Evolutionary conservation across 2,888 invertebrate species (phyloP).

Genomic region (Rotaria magnacalcarata): DNA sequence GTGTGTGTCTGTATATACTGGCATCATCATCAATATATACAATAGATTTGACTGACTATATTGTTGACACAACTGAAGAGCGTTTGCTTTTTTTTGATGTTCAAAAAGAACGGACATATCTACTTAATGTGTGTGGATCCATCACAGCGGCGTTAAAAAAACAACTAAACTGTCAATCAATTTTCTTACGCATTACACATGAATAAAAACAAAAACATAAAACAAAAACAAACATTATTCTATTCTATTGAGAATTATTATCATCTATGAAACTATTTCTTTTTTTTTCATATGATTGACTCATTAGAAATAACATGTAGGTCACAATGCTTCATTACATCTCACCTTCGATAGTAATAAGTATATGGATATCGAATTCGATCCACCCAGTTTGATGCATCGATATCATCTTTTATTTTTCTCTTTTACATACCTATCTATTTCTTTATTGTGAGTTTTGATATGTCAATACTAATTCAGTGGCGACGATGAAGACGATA

Average conservation of each 20-base stretch:
- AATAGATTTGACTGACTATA: slow-evolving; percentile 18
- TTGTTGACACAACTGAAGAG: slow-evolving; percentile 31
- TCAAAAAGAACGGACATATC: slow-evolving; percentile 12
- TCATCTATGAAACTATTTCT: too few relatives aligned
- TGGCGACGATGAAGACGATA: not conserved
- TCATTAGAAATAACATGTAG: not conserved
- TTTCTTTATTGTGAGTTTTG: not conserved
- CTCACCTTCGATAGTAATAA: not conserved
- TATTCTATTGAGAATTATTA: not conserved
- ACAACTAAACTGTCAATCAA: slow-evolving; percentile 28
- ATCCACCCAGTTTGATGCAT: slow-evolving; percentile 13
- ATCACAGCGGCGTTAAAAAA: slow-evolving; percentile 1
- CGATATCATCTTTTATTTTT: slow-evolving; percentile 1
- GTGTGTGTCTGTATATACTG: slow-evolving; percentile 26
- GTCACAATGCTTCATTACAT: not conserved
- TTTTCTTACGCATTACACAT: not conserved
- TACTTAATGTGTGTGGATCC: not conserved
- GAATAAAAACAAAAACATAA: not conserved
- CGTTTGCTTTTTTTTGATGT: slow-evolving; percentile 25
- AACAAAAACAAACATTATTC: not conserved
- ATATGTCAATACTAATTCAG: not conserved
- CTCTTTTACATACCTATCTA: not conserved
- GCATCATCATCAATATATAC: slow-evolving; percentile 1
- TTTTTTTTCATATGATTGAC: too few relatives aligned
- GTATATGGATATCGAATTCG: slow-evolving; percentile 14